phyloP scores from a whole-genome alignment of 2,888 invertebrate species.

The Plebejus argus region DNA sequence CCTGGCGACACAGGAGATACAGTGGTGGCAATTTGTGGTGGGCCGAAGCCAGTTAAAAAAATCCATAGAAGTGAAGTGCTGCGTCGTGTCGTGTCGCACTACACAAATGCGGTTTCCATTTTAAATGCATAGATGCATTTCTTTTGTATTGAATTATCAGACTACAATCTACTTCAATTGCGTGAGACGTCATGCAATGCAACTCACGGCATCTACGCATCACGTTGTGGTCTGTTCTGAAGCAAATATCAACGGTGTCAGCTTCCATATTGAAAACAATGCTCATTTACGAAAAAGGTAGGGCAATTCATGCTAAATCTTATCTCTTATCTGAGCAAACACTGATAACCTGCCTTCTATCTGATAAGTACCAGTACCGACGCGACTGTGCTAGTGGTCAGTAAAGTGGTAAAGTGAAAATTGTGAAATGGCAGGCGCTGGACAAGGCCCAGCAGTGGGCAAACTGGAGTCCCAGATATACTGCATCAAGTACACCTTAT shows the following conservation, averaged over 20 bases:
- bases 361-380: slow-evolving; percentile 66
- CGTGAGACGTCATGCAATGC: too few relatives aligned
- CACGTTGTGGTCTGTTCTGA: too few relatives aligned
- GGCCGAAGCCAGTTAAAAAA: too few relatives aligned
- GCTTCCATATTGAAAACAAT: background rate
- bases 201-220: too few relatives aligned
- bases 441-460: slow-evolving; percentile 75
- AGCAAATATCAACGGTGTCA: background rate
- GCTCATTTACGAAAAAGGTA: slow-evolving; percentile 56
- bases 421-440: slow-evolving; percentile 80
- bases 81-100: too few relatives aligned
- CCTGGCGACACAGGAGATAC: too few relatives aligned
- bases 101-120: too few relatives aligned
- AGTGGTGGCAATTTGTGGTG: too few relatives aligned
- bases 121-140: too few relatives aligned
- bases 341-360: slow-evolving; percentile 74
- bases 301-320: slow-evolving; percentile 61
- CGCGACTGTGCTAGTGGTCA: slow-evolving; percentile 59
- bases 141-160: too few relatives aligned
- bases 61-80: too few relatives aligned
- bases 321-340: slow-evolving; percentile 75
- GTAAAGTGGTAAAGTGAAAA: slow-evolving; percentile 48
- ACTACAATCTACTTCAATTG: too few relatives aligned
- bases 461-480: slow-evolving; percentile 89
- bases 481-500: slow-evolving; percentile 89